Evolutionary conservation across 2,888 invertebrate species (phyloP).

Genomic region (Ditula angustiorana): DNA sequence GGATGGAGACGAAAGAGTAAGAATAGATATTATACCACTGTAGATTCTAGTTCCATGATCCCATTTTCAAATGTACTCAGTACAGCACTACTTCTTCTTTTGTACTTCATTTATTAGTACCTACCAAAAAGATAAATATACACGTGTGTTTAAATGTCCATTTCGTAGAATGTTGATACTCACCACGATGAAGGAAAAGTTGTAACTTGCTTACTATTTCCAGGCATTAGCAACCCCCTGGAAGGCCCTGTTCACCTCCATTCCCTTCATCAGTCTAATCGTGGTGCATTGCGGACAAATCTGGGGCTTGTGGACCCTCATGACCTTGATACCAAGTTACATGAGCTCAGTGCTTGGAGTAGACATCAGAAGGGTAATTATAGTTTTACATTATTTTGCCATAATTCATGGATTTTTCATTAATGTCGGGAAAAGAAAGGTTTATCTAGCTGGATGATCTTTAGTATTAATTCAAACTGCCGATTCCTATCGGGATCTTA

Average conservation of each 20-base stretch:
- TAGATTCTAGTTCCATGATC: background rate
- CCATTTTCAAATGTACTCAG: no score
- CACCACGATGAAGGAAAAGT: background rate
- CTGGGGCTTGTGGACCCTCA: constrained; percentile 90
- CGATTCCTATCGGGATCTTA: no score
- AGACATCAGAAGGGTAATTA: constrained; percentile 84
- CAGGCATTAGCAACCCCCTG: constrained; percentile 84
- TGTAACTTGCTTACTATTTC: constrained; percentile 1
- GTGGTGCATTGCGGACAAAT: constrained; percentile 87
- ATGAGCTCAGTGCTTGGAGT: constrained; percentile 86
- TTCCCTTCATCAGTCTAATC: constrained; percentile 85
- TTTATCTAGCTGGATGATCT: no score
- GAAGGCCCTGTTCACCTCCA: constrained; percentile 84
- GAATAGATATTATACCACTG: no score
- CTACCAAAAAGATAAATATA: no score
- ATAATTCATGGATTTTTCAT: no score
- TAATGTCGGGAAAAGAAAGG: no score
- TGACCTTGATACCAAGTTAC: constrained; percentile 90
- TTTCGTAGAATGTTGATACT: no score
- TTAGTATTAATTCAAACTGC: no score
- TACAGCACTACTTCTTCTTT: no score
- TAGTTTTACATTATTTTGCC: background rate
- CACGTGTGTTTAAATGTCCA: no score
- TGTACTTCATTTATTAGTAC: no score
- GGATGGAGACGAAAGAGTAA: constrained; percentile 62